Evolutionary conservation across 2,888 invertebrate genomes (phyloP).

Genomic region (Macroteleia sp.): DNA sequence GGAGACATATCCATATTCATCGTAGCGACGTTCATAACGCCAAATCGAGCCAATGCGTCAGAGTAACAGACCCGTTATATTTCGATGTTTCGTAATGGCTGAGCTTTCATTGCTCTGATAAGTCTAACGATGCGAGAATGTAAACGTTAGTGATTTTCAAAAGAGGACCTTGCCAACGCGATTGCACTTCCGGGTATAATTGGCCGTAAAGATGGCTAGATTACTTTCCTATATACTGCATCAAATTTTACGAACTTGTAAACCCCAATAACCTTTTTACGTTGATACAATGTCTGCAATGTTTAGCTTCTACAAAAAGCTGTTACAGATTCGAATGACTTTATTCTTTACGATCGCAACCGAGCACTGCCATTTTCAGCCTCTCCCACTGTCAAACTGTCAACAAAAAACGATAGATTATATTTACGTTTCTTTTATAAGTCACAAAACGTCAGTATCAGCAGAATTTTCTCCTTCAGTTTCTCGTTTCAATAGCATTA

Average conservation of each 20-base stretch:
- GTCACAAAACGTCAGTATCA: constrained; percentile 7
- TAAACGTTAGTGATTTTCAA: constrained; percentile 56
- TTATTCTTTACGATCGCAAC: constrained; percentile 40
- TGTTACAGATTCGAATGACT: constrained; percentile 41
- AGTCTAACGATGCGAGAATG: constrained; percentile 52
- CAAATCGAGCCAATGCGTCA: constrained; percentile 65
- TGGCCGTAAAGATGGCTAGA: constrained; percentile 45
- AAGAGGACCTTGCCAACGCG: constrained; percentile 29
- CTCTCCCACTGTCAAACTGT: constrained; percentile 26
- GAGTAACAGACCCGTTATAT: constrained; percentile 65
- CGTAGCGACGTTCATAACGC: constrained; percentile 53
- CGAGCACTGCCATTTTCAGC: constrained; percentile 22
- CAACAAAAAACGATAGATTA: constrained; percentile 15
- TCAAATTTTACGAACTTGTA: constrained; percentile 58
- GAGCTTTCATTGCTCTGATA: constrained; percentile 61
- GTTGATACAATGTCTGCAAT: constrained; percentile 37
- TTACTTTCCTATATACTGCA: constrained; percentile 51
- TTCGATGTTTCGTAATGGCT: constrained; percentile 62
- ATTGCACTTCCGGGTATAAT: constrained; percentile 41
- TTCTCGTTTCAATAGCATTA: constrained; percentile 3
- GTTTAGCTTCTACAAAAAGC: constrained; percentile 35
- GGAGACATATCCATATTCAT: constrained; percentile 66
- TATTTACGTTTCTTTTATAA: constrained; percentile 28
- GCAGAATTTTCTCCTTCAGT: constrained; percentile 8
- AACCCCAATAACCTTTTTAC: constrained; percentile 52